Base-by-base conservation (phyloP, 2,888 invertebrate genomes). In the Eupithecia subfuscata region DNA sequence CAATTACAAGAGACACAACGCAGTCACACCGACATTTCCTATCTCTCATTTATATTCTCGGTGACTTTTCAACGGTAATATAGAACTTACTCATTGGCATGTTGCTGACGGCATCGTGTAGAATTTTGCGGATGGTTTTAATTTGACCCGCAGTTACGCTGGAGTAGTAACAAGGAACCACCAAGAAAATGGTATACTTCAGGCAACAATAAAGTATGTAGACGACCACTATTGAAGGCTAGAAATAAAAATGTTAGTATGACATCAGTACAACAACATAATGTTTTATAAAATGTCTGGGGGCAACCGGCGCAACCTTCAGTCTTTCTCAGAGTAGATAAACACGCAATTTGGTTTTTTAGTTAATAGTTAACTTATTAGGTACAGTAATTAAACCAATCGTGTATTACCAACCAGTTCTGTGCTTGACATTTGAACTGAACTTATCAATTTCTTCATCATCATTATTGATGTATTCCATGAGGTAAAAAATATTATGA, bases 101-200 rank as follows among this genome's bases (percentile, higher is more conserved):
- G 6, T 85, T 84, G 77, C 89, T 89, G 12, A 92, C 82, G 25
- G 91, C 90, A 74, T 93, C 91, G 45, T 92, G 90, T 22, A 93
- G 82, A 69, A 85, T 85, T 0, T 86, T 88, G 0, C 90, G 86
- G 18, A 94, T 92, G 4, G 79, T 78, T 5, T 83, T 76, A 0
- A 90, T 92, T 74, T 91, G 87, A 0, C 84, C 83, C 5, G 86
- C 84, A 0, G 91, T 91, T n/a, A 87, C 79, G 25, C 89, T 90
- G 6, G 90, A 87, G 79, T 87, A 91, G 79, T 89, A 90, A 76
- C 93, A 93, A 0, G 92, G 89, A 7, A 89, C 72, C 12, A 91
- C 81, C 37, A 94, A 85, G 25, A 90, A 69, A 0, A 84, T 18
- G 0, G 90, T 88, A 72, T 90, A 89, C 73, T 91, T 92, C 6